Base-by-base conservation (phyloP, 2,888 invertebrate species). In the Trachelus tabidus region DNA sequence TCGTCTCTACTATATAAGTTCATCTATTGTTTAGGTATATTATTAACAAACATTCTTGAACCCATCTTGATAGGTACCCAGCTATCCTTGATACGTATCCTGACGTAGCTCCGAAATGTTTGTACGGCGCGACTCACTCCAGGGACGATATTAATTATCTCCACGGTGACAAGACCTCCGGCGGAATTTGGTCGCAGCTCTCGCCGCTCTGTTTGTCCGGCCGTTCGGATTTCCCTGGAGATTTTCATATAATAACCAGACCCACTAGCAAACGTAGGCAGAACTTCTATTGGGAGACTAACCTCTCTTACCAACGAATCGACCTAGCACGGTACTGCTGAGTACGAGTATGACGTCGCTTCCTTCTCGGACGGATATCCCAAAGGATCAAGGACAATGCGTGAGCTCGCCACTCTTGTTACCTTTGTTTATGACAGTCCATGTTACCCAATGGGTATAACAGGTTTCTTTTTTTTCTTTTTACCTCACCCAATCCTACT, bases 81-180 rank as follows among this genome's bases (percentile, higher is more conserved):
- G 15, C 4, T 40, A 40, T 40, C 15, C 15, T 40, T 40, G 40
- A 40, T 40, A 40, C 40, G 15, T 40, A 6, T 40, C 40, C 15
- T 40, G 40, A 40, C 15, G 40, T 40, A 30, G 30, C 31, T 1
- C 69, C 30, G 33, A 69, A 69, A 69, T 69, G 69, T 69, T 69
- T 23, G n/a, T 34, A n/a, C 31, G 9, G n/a, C 34, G 34, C 35
- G 34, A 34, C 33, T 30, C 35, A 4, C 73, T 35, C 35, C 12
- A 12, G 73, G 34, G 73, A 73, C 33, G 73, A 34, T 73, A 73
- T 73, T 73, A 73, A 73, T 73, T 73, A 73, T 73, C 73, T 30
- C 73, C 11, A 33, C 73, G 34, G 73, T 34, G 73, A 73, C 73
- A 31, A 34, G 73, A 34, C n/a, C 73, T 73, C 73, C 34, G 73